phyloP scores from a whole-genome alignment of 2,797 vertebrate genomes.

The Bryconaethiops microstoma region DNA sequence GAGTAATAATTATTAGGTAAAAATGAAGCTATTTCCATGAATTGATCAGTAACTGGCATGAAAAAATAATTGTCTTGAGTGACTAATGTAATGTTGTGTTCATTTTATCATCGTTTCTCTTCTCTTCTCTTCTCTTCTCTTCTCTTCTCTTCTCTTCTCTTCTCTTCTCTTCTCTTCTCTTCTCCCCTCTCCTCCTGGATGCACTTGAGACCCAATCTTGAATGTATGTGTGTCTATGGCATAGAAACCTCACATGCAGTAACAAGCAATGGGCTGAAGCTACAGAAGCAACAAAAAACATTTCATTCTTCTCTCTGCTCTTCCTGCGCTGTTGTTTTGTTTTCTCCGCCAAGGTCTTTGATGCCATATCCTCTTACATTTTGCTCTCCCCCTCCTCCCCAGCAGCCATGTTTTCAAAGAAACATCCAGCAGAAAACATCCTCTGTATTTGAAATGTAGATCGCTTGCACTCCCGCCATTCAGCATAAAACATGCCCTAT shows the following conservation, averaged over 20 bases:
- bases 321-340: slow-evolving; percentile 75
- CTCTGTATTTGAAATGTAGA: slow-evolving; percentile 82
- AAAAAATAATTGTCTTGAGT: too few relatives aligned
- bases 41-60: neutral
- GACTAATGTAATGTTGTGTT: too few relatives aligned
- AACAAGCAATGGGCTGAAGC: slow-evolving; percentile 50
- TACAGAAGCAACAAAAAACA: slow-evolving; percentile 48
- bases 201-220: neutral
- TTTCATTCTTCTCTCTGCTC: slow-evolving; percentile 50
- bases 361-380: slow-evolving; percentile 80
- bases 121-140: slow-evolving; percentile 1
- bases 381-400: slow-evolving; percentile 79
- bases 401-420: slow-evolving; percentile 80
- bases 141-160: neutral
- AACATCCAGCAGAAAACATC: slow-evolving; percentile 81
- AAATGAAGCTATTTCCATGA: neutral
- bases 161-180: neutral
- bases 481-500: slow-evolving; percentile 74
- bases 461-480: slow-evolving; percentile 65
- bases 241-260: slow-evolving; percentile 28
- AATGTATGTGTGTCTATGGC: neutral
- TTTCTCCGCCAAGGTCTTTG: slow-evolving; percentile 78
- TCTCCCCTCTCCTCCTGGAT: neutral
- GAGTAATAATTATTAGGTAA: neutral
- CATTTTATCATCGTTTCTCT: neutral